A percentile compares a stretch with the other conserved stretches of the same genome.
These are phyloP conservation scores for Ceratotherium simum DNA, from an alignment of 2,113 vertebrate species.

Conservation along the genomic window DNA sequence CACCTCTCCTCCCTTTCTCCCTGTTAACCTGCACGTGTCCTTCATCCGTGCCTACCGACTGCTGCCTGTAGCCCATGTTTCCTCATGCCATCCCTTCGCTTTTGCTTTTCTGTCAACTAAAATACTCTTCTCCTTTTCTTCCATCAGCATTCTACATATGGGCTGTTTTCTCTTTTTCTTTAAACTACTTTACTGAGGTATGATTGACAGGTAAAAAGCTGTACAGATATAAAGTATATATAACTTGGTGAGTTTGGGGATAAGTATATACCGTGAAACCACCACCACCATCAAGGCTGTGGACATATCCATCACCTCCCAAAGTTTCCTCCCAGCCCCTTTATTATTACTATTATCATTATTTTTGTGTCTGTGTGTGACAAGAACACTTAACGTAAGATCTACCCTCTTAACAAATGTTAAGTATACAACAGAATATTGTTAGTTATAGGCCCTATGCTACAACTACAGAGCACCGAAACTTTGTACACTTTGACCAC, in stretches of 20 bases:
- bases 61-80: not conserved
- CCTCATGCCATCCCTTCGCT: not conserved
- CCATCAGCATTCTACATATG: not conserved
- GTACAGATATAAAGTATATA: not conserved
- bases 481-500: not conserved
- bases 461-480: not conserved
- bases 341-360: not conserved
- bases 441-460: not conserved
- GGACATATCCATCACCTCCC: not conserved
- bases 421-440: not conserved
- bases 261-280: not conserved
- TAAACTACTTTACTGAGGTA: not conserved
- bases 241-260: not conserved
- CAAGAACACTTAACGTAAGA: not conserved
- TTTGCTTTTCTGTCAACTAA: conserved; percentile 30
- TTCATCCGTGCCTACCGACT: not conserved
- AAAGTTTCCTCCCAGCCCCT: not conserved
- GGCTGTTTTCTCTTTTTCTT: not conserved
- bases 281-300: not conserved
- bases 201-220: not conserved
- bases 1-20: not conserved
- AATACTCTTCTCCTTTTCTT: not conserved
- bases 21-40: conserved; percentile 43
- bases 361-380: not conserved
- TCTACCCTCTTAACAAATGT: not conserved